Conservation (phyloP, 2,113 vertebrate species). For the Setophaga kirtlandii region DNA sequence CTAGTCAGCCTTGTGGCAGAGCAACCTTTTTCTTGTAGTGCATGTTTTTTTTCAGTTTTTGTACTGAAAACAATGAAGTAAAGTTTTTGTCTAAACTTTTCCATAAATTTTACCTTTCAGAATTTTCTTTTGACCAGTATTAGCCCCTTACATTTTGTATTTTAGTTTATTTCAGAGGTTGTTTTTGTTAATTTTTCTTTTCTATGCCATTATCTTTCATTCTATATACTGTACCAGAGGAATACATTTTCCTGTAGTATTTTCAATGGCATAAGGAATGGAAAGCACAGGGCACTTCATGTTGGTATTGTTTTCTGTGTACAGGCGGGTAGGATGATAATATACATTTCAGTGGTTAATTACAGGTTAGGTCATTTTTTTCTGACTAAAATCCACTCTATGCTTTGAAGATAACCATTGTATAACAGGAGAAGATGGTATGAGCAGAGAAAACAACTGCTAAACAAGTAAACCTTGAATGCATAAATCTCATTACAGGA, state of each 20-base stretch:
- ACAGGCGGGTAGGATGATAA: background rate
- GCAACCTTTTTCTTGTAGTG: background rate
- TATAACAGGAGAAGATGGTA: background rate
- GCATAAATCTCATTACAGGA: background rate
- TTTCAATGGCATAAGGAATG: background rate
- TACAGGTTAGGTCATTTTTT: background rate
- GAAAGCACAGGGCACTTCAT: background rate
- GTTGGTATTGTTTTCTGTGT: background rate
- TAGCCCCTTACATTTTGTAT: background rate
- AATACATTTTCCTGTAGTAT: background rate
- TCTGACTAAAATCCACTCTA: background rate
- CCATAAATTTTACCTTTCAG: background rate
- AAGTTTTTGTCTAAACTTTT: background rate
- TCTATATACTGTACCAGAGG: background rate
- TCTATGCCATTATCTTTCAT: background rate
- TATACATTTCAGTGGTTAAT: background rate
- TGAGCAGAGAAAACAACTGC: background rate
- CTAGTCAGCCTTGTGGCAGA: background rate
- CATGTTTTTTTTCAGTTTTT: background rate
- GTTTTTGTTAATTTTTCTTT: background rate
- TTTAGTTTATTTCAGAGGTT: background rate
- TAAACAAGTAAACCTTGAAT: background rate
- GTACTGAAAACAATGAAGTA: background rate
- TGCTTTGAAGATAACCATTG: background rate
- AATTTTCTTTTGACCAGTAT: background rate